phyloP scores from a whole-genome alignment of 2,113 vertebrate genomes.

The Lonchura striata region DNA sequence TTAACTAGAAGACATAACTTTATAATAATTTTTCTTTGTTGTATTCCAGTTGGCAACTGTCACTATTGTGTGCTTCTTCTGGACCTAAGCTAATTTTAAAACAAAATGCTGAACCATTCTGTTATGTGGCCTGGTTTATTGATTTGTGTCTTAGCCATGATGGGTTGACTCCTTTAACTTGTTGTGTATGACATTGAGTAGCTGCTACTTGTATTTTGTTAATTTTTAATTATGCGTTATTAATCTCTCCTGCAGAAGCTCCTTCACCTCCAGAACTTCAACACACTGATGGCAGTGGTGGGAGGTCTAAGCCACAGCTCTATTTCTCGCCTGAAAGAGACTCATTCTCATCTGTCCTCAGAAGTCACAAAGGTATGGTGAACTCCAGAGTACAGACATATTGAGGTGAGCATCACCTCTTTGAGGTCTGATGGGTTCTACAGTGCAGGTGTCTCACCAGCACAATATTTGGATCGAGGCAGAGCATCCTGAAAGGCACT shows the following conservation, averaged over 20 bases:
- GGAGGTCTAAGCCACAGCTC: constrained; percentile 96
- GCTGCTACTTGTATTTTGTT: background rate
- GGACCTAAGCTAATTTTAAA: background rate
- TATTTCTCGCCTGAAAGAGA: constrained; percentile 95
- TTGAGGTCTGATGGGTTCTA: background rate
- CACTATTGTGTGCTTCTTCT: background rate
- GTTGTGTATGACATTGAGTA: background rate
- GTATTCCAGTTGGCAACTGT: background rate
- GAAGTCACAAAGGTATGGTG: constrained; percentile 89
- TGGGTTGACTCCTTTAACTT: background rate
- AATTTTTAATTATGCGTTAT: background rate
- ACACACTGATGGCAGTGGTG: constrained; percentile 96
- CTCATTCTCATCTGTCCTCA: constrained; percentile 86
- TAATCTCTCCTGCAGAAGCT: constrained; percentile 82
- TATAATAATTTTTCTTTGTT: background rate
- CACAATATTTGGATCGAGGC: background rate
- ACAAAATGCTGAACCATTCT: background rate
- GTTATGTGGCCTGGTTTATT: background rate
- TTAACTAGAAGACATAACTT: background rate
- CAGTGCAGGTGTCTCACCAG: background rate
- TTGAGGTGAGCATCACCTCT: background rate
- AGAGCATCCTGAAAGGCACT: background rate
- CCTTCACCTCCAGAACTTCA: constrained; percentile 95
- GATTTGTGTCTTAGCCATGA: background rate
- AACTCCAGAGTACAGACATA: background rate